phyloP scores from a whole-genome alignment of 2,888 invertebrate genomes.

The Aquatica leii region DNA sequence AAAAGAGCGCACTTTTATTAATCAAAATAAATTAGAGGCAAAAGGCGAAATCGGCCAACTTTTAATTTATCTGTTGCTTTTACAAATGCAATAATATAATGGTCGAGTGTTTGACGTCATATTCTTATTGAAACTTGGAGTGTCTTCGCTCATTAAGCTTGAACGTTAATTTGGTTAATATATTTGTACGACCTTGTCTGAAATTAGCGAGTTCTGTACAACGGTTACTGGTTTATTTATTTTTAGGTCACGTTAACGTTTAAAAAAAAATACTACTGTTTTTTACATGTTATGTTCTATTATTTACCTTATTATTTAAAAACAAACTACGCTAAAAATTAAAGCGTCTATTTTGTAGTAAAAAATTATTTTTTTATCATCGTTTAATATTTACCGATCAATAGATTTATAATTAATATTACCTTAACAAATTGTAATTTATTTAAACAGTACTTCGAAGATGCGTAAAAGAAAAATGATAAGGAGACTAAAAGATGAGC shows the following conservation, averaged over 20 bases:
- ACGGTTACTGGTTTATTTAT: slow-evolving; percentile 39
- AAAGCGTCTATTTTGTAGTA: too few relatives aligned
- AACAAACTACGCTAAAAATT: too few relatives aligned
- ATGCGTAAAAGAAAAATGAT: too few relatives aligned
- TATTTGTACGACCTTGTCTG: slow-evolving; percentile 54
- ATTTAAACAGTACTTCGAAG: too few relatives aligned
- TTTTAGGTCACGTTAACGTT: slow-evolving; percentile 27
- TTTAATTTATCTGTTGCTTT: slow-evolving; percentile 15
- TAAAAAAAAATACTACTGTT: not conserved
- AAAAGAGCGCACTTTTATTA: slow-evolving; percentile 21
- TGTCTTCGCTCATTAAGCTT: slow-evolving; percentile 50
- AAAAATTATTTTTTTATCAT: too few relatives aligned
- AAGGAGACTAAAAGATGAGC: too few relatives aligned
- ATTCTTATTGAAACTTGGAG: slow-evolving; percentile 41
- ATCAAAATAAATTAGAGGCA: slow-evolving; percentile 20
- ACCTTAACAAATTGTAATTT: too few relatives aligned
- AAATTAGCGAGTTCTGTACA: slow-evolving; percentile 49
- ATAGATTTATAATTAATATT: too few relatives aligned
- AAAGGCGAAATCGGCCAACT: slow-evolving; percentile 13
- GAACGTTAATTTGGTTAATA: slow-evolving; percentile 51
- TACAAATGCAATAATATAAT: slow-evolving; percentile 41
- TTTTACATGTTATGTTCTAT: too few relatives aligned
- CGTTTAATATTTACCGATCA: too few relatives aligned
- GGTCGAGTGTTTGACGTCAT: slow-evolving; percentile 49
- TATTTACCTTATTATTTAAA: too few relatives aligned